Percentiles rank a stretch among this genome's conserved stretches.
Conservation (phyloP, 2,113 vertebrate genomes). For the Colistium nudipinnis region DNA sequence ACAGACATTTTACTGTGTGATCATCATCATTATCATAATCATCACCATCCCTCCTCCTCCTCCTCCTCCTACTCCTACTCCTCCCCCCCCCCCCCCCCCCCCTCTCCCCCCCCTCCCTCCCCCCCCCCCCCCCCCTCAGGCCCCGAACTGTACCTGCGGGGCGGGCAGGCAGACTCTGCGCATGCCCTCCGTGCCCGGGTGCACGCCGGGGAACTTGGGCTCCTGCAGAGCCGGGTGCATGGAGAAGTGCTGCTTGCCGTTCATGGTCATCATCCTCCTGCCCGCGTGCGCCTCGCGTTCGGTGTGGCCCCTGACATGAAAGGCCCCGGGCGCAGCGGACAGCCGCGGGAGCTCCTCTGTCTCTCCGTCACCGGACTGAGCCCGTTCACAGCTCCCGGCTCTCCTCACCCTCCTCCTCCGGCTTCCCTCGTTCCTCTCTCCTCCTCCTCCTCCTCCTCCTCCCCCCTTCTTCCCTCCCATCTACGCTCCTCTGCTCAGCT, state of each 20-base stretch:
- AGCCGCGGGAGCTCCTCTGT: slow-evolving; percentile 59
- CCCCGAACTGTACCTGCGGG: slow-evolving; percentile 94
- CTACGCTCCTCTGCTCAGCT: slow-evolving; percentile 86
- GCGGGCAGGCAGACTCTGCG: slow-evolving; percentile 93
- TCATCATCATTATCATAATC: too few species aligned
- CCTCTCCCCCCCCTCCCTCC: neutral
- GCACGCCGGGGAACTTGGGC: slow-evolving; percentile 90
- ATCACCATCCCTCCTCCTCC: neutral
- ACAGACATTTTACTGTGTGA: slow-evolving; percentile 65
- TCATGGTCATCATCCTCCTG: slow-evolving; percentile 92
- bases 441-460: slow-evolving; percentile 52
- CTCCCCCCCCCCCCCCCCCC: slow-evolving; percentile 9
- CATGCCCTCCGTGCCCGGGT: slow-evolving; percentile 91
- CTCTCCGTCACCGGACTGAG: slow-evolving; percentile 84
- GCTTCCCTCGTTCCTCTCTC: slow-evolving; percentile 60
- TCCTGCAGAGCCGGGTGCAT: slow-evolving; percentile 92
- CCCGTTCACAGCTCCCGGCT: slow-evolving; percentile 82
- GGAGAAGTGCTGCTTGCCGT: slow-evolving; percentile 94
- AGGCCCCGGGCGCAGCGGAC: slow-evolving; percentile 71
- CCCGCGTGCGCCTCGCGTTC: slow-evolving; percentile 78
- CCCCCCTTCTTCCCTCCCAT: slow-evolving; percentile 62
- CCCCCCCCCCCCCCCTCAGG: slow-evolving; percentile 22
- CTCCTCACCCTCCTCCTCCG: slow-evolving; percentile 46
- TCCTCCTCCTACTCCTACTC: neutral
- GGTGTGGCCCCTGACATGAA: slow-evolving; percentile 83